phyloP scores from a whole-genome alignment of 2,888 invertebrate species.

The Acleris laterana region DNA sequence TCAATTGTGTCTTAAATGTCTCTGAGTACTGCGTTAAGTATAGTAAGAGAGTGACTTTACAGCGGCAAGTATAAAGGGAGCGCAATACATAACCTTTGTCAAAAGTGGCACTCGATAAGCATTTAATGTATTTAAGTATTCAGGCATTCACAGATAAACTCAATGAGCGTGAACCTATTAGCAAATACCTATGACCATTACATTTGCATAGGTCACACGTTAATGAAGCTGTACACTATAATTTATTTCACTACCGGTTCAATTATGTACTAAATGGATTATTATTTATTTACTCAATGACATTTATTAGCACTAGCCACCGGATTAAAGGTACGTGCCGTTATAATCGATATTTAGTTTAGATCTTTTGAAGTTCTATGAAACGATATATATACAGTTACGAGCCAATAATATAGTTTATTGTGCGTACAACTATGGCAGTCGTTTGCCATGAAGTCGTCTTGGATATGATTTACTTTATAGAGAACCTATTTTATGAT shows the following conservation, averaged over 20 bases:
- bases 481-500: too few species aligned
- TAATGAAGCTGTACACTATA: slow-evolving; percentile 2
- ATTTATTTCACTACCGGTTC: slow-evolving; percentile 1
- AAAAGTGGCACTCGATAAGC: not conserved
- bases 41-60: not conserved
- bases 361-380: not conserved
- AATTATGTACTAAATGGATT: not conserved
- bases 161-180: not conserved
- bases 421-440: too few species aligned
- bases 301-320: not conserved
- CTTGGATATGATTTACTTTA: too few species aligned
- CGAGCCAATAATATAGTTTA: too few species aligned
- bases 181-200: not conserved
- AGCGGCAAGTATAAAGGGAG: not conserved
- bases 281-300: not conserved
- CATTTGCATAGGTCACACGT: slow-evolving; percentile 1
- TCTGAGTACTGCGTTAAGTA: not conserved
- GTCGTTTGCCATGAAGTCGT: too few species aligned
- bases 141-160: not conserved
- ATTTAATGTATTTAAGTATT: not conserved
- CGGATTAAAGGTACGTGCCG: not conserved
- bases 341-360: not conserved
- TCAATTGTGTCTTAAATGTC: not conserved
- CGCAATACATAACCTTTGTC: not conserved
- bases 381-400: too few species aligned